phyloP scores from a whole-genome alignment of 2,797 vertebrate genomes.

The Chloroceryle amazona region DNA sequence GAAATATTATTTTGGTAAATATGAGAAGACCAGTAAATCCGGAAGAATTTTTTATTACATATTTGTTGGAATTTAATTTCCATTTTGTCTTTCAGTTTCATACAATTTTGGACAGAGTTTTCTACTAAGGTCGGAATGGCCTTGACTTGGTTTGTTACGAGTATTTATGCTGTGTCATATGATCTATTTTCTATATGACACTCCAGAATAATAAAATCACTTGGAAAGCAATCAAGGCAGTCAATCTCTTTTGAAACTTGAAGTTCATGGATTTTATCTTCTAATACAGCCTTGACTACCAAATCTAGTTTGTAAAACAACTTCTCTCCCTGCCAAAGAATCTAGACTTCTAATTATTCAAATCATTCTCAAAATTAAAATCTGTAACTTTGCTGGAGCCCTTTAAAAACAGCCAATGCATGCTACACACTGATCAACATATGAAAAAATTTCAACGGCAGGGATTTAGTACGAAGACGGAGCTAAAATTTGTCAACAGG shows the following conservation, averaged over 20 bases:
- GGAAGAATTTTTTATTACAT: conserved; percentile 30
- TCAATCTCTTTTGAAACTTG: background rate
- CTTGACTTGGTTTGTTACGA: background rate
- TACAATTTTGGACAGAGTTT: background rate
- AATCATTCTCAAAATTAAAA: background rate
- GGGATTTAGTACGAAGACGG: background rate
- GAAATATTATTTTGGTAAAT: conserved; percentile 12
- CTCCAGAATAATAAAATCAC: background rate
- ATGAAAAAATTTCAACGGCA: background rate
- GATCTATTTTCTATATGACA: background rate
- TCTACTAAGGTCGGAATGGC: background rate
- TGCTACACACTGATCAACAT: background rate
- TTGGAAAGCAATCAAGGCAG: conserved; percentile 25
- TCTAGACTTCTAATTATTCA: background rate
- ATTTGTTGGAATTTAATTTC: background rate
- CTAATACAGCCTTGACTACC: background rate
- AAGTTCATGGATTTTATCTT: background rate
- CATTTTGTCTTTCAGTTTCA: background rate
- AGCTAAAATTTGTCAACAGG: background rate
- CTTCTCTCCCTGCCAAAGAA: rapidly evolving
- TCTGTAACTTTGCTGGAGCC: background rate
- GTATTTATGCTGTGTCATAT: conserved; percentile 10
- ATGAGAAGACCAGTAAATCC: background rate
- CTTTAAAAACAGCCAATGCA: background rate
- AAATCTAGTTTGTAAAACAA: background rate